Base-by-base conservation (phyloP, 2,113 vertebrate genomes). In the Erpornis zantholeuca region DNA sequence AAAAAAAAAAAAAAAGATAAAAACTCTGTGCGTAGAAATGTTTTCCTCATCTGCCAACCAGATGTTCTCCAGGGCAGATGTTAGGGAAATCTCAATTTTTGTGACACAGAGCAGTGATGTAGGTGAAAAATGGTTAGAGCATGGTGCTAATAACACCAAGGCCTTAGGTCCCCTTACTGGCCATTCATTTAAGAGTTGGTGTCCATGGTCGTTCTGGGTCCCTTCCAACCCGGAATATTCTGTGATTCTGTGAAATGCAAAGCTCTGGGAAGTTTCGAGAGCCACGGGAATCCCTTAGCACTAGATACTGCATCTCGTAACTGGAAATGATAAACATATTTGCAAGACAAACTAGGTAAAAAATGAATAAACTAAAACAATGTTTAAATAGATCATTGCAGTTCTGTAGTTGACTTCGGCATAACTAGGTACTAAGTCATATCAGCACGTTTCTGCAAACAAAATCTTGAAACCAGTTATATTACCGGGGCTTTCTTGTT, bases 11-110 rank as follows among this genome's bases (percentile, higher is more conserved):
- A 25, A 60, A 38, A 7, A 2, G 7, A 21, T 11, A 1, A 8
- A 11, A 54, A 4, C 5, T 9, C 29, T 4, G 36, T 10, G 60
- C 3, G 0, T 40, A 1, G 2, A n/a, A 53, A 5, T 40, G 10
- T 4, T 82, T 38, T 9, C 29, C 15, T 31, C 5, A 5, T 36
- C 63, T 53, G 82, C 31, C 64, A 21, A 11, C 6, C 25, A 22
- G 6, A 3, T 53, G 25, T 17, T 87, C 8, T 19, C 19, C 8
- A 53, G 27, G 53, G 20, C 18, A 54, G 56, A 7, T 28, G 17
- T 33, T 9, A 2, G 17, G 27, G 52, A 56, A 49, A 65, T 12
- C 1, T 5, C 10, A 3, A 0, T 2, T 19, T 50, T 12, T 28
- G 11, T 38, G 35, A 14, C 31, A 33, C 24, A 7, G 7, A 15